Conservation (phyloP, 2,797 vertebrate genomes). For the Ficedula albicollis region DNA sequence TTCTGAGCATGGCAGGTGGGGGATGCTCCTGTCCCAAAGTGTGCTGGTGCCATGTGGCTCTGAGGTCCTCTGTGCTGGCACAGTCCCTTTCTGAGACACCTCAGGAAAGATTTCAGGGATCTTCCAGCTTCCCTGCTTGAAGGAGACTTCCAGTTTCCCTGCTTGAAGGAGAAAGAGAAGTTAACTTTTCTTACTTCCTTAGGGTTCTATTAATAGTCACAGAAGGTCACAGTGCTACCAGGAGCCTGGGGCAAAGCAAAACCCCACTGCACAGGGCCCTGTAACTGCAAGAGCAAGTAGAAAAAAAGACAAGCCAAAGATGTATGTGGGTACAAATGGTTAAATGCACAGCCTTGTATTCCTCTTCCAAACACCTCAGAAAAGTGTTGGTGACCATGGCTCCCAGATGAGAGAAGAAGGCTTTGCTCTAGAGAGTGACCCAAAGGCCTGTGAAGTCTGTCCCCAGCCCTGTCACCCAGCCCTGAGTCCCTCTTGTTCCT, state of each 20-base stretch:
- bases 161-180: slow-evolving; percentile 21
- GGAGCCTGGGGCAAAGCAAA: not conserved
- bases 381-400: not conserved
- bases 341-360: not conserved
- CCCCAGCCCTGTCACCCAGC: not conserved
- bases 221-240: not conserved
- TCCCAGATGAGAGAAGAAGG: not conserved
- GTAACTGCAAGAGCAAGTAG: not conserved
- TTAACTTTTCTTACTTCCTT: slow-evolving; percentile 30
- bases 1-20: not conserved
- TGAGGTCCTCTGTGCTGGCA: not conserved
- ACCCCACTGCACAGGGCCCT: not conserved
- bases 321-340: not conserved
- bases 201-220: slow-evolving; percentile 38
- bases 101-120: not conserved
- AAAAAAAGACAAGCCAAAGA: not conserved
- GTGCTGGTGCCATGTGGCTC: not conserved
- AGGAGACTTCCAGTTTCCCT: not conserved
- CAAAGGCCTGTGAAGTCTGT: not conserved
- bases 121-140: not conserved
- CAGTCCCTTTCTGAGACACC: not conserved
- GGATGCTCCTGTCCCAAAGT: not conserved
- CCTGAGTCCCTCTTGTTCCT: not conserved
- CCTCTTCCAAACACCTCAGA: not conserved
- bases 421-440: not conserved